Base-by-base conservation (phyloP, 2,113 vertebrate species). In the Melanerpes aurifrons region DNA sequence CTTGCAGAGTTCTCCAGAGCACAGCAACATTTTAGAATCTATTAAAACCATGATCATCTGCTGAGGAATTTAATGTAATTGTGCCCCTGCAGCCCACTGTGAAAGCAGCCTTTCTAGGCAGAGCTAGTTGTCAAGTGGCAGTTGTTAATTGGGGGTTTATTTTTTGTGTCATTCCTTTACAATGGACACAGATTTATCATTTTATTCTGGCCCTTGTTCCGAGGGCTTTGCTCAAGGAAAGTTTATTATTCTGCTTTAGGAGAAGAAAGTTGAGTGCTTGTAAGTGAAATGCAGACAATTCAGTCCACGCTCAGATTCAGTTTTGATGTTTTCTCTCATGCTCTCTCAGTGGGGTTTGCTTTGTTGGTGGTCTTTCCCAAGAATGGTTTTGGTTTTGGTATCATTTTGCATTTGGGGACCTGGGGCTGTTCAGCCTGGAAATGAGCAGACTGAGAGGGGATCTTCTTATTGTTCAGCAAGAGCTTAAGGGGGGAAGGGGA, bases 31-130 rank as follows among this genome's bases (percentile, higher is more conserved):
- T 94, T 92, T 91, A 16, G 79, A 91, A 40, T 83, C 48, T 70
- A 82, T 92, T 89, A 67, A 92, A 94, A 67, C 64, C 73, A 29
- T 78, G 26, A 90, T 83, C 93, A 90, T 91, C 81, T 91, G 32
- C 62, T 14, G 53, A 88, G 63, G n/a, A 79, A 75, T 66, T 92
- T 76, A 77, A 83, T 83, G 54, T 78, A 73, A 48, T 86, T 78
- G 40, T 90, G 66, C 56, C 84, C 53, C 58, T 91, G 45, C 35
- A 74, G 29, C 21, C 7, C 47, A 48, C 57, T 62, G 83, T 75
- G 90, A 74, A 74, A 92, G 79, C 53, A 78, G 32, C 45, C 66
- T 86, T 72, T 84, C 5, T 75, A 59, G 68, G 67, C 87, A 86
- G 15, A 31, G 50, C 7, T 58, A 21, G 24, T 72, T 87, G 84